phyloP scores from a whole-genome alignment of 2,888 invertebrate species.

The Podotricha telesiphe region DNA sequence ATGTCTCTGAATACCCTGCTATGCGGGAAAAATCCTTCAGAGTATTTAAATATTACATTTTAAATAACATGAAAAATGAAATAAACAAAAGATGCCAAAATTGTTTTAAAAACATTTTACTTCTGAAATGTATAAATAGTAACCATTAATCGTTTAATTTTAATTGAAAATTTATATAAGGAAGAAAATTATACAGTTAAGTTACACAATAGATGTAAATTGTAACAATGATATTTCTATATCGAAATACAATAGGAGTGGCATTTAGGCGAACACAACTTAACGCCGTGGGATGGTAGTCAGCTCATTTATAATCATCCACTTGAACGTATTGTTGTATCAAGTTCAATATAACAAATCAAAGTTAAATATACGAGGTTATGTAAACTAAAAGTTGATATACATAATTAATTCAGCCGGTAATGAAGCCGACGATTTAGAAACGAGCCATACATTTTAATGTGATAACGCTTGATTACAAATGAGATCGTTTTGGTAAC shows the following conservation, averaged over 20 bases:
- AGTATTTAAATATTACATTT: no score
- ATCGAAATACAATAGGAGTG: background rate
- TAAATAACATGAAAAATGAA: no score
- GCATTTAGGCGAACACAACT: constrained; percentile 2
- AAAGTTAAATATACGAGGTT: constrained; percentile 39
- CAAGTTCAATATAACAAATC: constrained; percentile 54
- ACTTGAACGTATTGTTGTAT: constrained; percentile 44
- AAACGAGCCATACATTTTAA: constrained; percentile 31
- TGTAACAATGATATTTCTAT: background rate
- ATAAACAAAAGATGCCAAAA: no score
- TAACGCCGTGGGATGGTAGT: constrained; percentile 7
- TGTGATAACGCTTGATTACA: constrained; percentile 7
- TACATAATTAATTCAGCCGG: constrained; percentile 43
- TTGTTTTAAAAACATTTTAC: no score
- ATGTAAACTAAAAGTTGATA: constrained; percentile 44
- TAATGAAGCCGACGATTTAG: constrained; percentile 38
- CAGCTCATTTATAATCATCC: constrained; percentile 31
- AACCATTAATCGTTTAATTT: no score
- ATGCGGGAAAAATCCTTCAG: no score
- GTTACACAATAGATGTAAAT: background rate
- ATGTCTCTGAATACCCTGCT: no score
- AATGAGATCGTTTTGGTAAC: constrained; percentile 2
- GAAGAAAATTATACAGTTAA: background rate
- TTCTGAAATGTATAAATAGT: no score
- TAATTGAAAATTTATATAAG: no score